Evolutionary conservation across 2,888 invertebrate genomes (phyloP), one percentile per base, ranked within the genome.

Genomic region (Caenorhabditis sp.): DNA sequence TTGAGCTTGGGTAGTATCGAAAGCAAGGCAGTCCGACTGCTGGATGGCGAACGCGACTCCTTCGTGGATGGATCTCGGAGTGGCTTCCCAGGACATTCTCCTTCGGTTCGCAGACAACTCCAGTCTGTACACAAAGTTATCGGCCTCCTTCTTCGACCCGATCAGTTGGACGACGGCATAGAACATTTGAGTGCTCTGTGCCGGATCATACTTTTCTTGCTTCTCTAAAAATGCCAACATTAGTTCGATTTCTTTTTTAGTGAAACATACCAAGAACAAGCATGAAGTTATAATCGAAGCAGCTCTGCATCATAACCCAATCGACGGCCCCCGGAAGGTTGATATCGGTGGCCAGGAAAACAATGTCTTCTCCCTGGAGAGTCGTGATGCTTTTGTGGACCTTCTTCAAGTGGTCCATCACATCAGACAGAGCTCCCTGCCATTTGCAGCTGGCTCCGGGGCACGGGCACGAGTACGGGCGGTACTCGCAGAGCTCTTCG

Each of bases 361-460:
- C 99, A 86, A 99, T 99, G 90, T 99, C 99, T 91, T 99, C 99
- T 58, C 95, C 96, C 92, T 98, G 96, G 76, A 99, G 92, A 56
- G 97, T 99, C 17, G 98, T 99, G 87, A 98, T 98, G 89, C 96
- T 96, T 91, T 98, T 98, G 90, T 98, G 92, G 45, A 90, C 89
- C 72, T 90, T 95, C 93, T 96, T 94, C 63, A 99, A 92, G 91
- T 99, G 99, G 26, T 94, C 94, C 98, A 99, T 99, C 50, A 99
- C 99, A 91, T 96, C 94, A 89, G 97, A 96, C 35, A 99, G 91
- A 43, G 95, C 94, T 35, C 99, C 99, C 90, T 96, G 96, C 99
- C 99, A 99, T 89, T 98, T 97, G 91, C 99, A 99, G 0, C 96
- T 95, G 30, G 97, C 96, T 43, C 98, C 98, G n/a, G 99, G 99